Percentiles rank a stretch among this genome's conserved stretches.
Conservation (phyloP, 2,113 vertebrate genomes). For the Tautogolabrus adspersus region DNA sequence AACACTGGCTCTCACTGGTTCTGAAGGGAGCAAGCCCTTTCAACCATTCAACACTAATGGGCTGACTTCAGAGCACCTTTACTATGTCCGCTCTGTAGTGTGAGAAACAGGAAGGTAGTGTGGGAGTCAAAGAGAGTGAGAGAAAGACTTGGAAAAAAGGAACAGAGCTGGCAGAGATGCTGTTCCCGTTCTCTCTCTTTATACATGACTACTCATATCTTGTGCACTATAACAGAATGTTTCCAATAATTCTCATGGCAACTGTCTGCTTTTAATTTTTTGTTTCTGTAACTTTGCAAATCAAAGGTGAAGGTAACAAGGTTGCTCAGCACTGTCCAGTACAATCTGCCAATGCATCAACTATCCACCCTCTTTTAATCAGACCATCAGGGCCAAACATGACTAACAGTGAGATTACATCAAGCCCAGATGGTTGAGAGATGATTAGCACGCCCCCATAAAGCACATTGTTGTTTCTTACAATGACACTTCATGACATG, state of each 20-base stretch:
- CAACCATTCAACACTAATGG: constrained; percentile 41
- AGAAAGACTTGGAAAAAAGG: constrained; percentile 3
- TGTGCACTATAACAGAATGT: background rate
- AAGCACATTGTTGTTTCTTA: constrained; percentile 6
- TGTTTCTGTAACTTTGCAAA: background rate
- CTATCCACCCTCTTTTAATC: constrained; percentile 25
- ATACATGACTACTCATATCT: background rate
- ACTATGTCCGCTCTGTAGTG: background rate
- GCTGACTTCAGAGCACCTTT: constrained; percentile 37
- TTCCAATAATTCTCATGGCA: background rate
- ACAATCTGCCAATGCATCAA: constrained; percentile 1
- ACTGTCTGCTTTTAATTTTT: background rate
- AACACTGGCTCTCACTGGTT: constrained; percentile 38
- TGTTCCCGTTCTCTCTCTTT: background rate
- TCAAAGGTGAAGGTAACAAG: constrained; percentile 30
- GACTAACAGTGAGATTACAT: constrained; percentile 3
- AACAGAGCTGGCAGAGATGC: constrained; percentile 6
- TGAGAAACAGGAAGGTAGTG: constrained; percentile 17
- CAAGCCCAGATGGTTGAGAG: background rate
- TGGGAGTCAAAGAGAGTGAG: constrained; percentile 1
- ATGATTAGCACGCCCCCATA: background rate
- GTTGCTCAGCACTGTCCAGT: background rate
- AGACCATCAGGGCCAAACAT: constrained; percentile 23
- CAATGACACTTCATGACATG: background rate
- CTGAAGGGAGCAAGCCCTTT: constrained; percentile 41